phyloP scores from a whole-genome alignment of 2,113 vertebrate genomes.

The Lophotis ruficrista region DNA sequence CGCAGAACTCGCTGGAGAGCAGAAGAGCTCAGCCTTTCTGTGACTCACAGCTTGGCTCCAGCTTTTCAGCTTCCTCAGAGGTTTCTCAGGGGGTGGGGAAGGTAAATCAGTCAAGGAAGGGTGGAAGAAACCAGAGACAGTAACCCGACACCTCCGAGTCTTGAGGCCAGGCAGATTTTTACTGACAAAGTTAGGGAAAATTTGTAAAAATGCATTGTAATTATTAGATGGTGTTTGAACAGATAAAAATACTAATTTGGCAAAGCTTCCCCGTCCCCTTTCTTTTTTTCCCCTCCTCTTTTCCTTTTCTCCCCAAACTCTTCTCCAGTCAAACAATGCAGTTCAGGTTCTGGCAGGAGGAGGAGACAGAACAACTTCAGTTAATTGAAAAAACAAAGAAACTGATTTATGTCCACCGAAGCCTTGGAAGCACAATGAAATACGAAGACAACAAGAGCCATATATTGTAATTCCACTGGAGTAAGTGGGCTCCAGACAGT shows the following conservation, averaged over 20 bases:
- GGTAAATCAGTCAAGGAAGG: slow-evolving; percentile 52
- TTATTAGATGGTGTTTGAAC: background rate
- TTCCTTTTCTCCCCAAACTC: background rate
- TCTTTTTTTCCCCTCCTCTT: background rate
- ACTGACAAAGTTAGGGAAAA: background rate
- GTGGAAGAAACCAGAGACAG: slow-evolving; percentile 36
- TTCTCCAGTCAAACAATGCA: slow-evolving; percentile 8
- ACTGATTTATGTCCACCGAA: slow-evolving; percentile 4
- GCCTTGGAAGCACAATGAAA: background rate
- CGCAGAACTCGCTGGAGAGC: background rate
- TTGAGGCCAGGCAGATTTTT: slow-evolving; percentile 35
- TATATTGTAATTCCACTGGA: background rate
- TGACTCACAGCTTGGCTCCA: slow-evolving; percentile 58
- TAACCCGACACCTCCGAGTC: slow-evolving; percentile 17
- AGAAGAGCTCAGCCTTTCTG: background rate
- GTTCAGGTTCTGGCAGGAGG: background rate
- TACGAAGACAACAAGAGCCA: background rate
- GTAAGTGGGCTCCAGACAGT: background rate
- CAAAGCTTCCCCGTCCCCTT: background rate
- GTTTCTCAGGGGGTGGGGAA: slow-evolving; percentile 46
- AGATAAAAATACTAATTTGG: background rate
- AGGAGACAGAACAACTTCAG: slow-evolving; percentile 31
- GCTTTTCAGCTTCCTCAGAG: slow-evolving; percentile 30
- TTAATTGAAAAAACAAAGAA: slow-evolving; percentile 41
- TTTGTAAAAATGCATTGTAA: background rate